Conservation (phyloP, 2,113 vertebrate genomes). For the Crocuta crocuta region DNA sequence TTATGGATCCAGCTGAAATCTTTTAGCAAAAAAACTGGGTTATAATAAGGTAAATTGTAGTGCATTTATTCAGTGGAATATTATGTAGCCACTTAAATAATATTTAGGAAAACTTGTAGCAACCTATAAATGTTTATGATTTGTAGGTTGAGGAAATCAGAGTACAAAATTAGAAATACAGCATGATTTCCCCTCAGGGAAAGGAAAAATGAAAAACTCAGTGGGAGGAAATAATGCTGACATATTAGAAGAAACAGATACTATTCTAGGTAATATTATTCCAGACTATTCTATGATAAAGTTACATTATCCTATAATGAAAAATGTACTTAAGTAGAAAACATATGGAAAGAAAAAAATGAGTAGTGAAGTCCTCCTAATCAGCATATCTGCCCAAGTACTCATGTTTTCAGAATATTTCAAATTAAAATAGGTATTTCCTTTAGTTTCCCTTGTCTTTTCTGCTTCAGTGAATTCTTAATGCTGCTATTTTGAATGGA, state of each 20-base stretch:
- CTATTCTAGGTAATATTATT: neutral
- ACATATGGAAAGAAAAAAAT: neutral
- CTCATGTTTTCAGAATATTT: constrained; percentile 24
- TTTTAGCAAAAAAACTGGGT: constrained; percentile 18
- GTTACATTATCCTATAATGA: constrained; percentile 32
- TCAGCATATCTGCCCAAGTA: neutral
- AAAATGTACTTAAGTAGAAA: neutral
- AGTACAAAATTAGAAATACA: constrained; percentile 18
- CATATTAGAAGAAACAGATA: constrained; percentile 29
- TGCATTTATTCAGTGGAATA: neutral
- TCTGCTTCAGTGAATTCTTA: constrained; percentile 48
- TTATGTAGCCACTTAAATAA: constrained; percentile 4
- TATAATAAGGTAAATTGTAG: neutral
- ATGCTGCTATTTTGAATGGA: neutral
- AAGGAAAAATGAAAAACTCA: neutral
- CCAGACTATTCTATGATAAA: constrained; percentile 25
- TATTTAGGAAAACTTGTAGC: constrained; percentile 38
- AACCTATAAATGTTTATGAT: constrained; percentile 13
- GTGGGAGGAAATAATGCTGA: neutral
- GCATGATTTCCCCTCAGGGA: neutral
- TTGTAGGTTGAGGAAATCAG: constrained; percentile 26
- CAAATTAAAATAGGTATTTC: neutral
- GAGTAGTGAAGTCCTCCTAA: neutral
- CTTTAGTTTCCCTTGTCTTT: constrained; percentile 24
- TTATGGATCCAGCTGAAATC: neutral